Percentiles rank a stretch among this genome's conserved stretches.
These are phyloP conservation scores for Camptogramma bilineatum DNA, from an alignment of 2,888 invertebrate species.

Conservation along the genomic window DNA sequence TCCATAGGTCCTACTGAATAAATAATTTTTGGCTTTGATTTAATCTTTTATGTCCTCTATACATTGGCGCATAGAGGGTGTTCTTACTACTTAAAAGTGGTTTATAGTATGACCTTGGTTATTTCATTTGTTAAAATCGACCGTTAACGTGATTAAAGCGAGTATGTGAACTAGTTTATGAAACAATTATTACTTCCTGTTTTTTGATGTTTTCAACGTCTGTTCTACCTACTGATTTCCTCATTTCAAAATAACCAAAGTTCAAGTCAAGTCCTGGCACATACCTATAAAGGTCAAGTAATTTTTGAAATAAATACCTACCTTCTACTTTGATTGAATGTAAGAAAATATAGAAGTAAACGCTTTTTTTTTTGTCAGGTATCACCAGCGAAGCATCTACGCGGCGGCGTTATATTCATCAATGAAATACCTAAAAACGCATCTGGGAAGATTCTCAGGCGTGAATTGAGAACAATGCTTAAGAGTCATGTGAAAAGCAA, in stretches of 20 bases:
- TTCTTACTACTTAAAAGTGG: too few relatives aligned
- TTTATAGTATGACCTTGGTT: background rate
- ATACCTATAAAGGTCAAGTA: background rate
- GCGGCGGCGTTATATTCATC: constrained; percentile 90
- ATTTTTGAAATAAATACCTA: background rate
- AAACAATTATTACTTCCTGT: background rate
- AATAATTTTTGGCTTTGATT: constrained; percentile 85
- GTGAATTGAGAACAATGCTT: constrained; percentile 80
- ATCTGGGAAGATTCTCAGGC: constrained; percentile 91
- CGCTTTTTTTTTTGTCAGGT: constrained; percentile 73
- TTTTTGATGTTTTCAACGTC: background rate
- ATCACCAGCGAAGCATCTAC: constrained; percentile 89
- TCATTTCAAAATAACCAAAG: background rate
- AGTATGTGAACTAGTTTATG: background rate
- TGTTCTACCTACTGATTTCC: background rate
- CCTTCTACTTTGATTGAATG: too few relatives aligned
- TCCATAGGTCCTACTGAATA: too few relatives aligned
- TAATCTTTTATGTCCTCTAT: too few relatives aligned
- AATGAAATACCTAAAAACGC: constrained; percentile 91
- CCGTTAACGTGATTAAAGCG: background rate
- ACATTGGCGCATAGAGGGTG: too few relatives aligned
- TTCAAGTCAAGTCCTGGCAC: background rate
- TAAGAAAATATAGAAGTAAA: constrained; percentile 4
- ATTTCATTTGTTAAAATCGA: too few relatives aligned
- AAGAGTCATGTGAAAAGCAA: constrained; percentile 68